phyloP scores from a whole-genome alignment of 92 coral and sea anemone genomes.

The Palythoa grandiflora region DNA sequence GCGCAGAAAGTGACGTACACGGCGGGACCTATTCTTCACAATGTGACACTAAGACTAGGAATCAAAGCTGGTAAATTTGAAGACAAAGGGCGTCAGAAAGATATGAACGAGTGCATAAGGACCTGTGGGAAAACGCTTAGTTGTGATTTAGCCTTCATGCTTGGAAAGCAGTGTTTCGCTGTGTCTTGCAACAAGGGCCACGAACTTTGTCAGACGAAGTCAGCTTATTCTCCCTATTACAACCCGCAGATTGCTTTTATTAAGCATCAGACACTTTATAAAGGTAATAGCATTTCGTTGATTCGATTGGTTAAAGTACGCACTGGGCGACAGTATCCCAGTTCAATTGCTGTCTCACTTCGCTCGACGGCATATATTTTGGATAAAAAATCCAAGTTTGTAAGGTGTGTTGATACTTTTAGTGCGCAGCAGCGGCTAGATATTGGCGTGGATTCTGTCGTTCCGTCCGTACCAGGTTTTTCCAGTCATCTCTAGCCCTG shows the following conservation, averaged over 20 bases:
- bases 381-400: too few relatives aligned
- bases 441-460: too few relatives aligned
- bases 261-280: conserved; percentile 65
- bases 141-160: conserved; percentile 94
- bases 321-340: too few relatives aligned
- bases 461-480: too few relatives aligned
- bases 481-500: too few relatives aligned
- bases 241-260: conserved; percentile 88
- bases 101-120: conserved; percentile 81
- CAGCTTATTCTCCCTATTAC: conserved; percentile 85
- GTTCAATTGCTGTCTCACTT: too few relatives aligned
- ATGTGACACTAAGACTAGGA: conserved; percentile 83
- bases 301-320: too few relatives aligned
- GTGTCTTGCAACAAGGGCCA: conserved; percentile 76
- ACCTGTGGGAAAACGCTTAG: conserved; percentile 79
- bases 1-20: conserved; percentile 71
- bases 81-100: conserved; percentile 76
- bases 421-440: too few relatives aligned
- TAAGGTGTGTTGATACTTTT: too few relatives aligned
- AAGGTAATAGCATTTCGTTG: conserved; percentile 18
- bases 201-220: conserved; percentile 79
- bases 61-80: conserved; percentile 86
- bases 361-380: too few relatives aligned
- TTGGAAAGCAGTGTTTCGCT: conserved; percentile 90
- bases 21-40: conserved; percentile 72